Percentiles rank a stretch among this genome's conserved stretches.
Evolutionary conservation across 1,140 invertebrate genomes (phyloP).

Genomic region (Odontomachus brunneus): DNA sequence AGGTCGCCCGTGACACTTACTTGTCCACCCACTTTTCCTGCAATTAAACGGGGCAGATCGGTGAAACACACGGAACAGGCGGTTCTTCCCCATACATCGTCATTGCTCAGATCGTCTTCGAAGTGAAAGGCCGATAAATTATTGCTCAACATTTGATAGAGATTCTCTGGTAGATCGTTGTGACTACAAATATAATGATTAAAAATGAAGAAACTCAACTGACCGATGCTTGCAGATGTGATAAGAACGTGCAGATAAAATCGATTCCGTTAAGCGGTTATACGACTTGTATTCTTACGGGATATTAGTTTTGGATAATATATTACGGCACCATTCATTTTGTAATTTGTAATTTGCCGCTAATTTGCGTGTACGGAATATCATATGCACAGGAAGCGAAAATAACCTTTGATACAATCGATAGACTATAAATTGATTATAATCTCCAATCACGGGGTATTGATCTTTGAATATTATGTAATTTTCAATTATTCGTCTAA

Average conservation of each 20-base stretch:
- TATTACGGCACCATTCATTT: too few species aligned
- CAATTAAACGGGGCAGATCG: slow-evolving; percentile 86
- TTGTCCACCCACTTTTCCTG: slow-evolving; percentile 88
- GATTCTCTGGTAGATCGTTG: slow-evolving; percentile 87
- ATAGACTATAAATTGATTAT: too few species aligned
- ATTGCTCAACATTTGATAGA: slow-evolving; percentile 84
- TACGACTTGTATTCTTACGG: background rate
- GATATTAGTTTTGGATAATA: background rate
- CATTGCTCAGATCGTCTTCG: slow-evolving; percentile 81
- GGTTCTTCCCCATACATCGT: slow-evolving; percentile 80
- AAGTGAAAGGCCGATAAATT: slow-evolving; percentile 85
- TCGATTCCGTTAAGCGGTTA: background rate
- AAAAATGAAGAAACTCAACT: background rate
- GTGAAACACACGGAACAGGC: slow-evolving; percentile 82
- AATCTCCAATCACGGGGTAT: too few species aligned
- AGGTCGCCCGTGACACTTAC: slow-evolving; percentile 77
- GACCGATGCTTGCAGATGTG: background rate
- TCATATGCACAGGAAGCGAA: too few species aligned
- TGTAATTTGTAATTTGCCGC: too few species aligned
- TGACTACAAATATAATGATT: slow-evolving; percentile 83
- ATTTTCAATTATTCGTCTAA: too few species aligned
- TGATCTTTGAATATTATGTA: too few species aligned
- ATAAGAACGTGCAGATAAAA: background rate
- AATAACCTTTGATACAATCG: too few species aligned
- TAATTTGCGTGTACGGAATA: too few species aligned